phyloP scores from a whole-genome alignment of 2,113 vertebrate species.

The Columba livia region DNA sequence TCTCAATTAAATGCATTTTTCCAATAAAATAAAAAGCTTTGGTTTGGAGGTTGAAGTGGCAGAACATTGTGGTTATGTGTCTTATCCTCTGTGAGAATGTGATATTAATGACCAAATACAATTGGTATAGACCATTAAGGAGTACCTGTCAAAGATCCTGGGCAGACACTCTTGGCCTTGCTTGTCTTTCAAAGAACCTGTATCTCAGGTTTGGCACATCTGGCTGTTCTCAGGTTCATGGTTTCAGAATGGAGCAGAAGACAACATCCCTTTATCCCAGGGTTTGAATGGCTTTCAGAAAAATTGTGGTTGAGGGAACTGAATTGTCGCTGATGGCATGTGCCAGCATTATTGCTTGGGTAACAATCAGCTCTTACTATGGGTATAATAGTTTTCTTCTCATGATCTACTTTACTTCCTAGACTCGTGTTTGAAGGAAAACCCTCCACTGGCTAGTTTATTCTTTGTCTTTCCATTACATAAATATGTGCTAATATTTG shows the following conservation, averaged over 20 bases:
- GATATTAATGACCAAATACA: neutral
- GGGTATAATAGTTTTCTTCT: neutral
- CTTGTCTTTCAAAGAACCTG: neutral
- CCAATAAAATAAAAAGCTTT: neutral
- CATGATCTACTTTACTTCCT: neutral
- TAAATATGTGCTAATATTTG: neutral
- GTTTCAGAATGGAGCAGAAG: neutral
- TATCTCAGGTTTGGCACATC: neutral
- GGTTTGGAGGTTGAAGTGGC: neutral
- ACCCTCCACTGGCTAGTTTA: neutral
- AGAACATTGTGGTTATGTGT: neutral
- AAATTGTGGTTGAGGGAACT: neutral
- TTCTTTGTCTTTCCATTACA: neutral
- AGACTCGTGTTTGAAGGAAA: neutral
- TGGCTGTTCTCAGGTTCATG: neutral
- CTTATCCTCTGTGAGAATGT: neutral
- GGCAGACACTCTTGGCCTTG: neutral
- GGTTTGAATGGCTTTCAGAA: neutral
- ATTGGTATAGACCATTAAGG: neutral
- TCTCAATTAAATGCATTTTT: neutral
- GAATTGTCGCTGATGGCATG: accelerated
- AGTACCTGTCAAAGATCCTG: neutral
- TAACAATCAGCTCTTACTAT: neutral
- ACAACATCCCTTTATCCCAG: neutral
- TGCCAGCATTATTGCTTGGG: neutral